Percentiles rank a stretch among this genome's conserved stretches.
Conservation (phyloP, 2,113 vertebrate genomes). For the Peromyscus leucopus region DNA sequence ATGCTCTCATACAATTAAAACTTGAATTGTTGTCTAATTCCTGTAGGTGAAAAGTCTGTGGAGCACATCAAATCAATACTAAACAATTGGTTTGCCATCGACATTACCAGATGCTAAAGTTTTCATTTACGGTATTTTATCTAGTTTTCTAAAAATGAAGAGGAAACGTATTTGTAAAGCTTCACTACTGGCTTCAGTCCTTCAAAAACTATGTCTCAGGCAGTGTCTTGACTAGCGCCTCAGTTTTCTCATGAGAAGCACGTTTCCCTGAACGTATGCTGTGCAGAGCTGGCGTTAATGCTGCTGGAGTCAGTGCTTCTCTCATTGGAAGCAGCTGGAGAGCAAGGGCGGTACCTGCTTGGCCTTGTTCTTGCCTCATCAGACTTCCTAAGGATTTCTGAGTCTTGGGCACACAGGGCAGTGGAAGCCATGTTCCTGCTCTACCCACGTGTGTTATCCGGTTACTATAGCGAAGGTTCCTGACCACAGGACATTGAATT, state of each 20-base stretch:
- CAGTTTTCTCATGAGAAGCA: not conserved
- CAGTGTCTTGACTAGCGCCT: not conserved
- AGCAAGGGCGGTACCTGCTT: not conserved
- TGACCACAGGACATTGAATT: not conserved
- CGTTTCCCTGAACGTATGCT: not conserved
- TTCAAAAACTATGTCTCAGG: slow-evolving; percentile 23
- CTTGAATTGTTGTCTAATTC: not conserved
- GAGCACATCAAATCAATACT: not conserved
- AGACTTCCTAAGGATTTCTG: slow-evolving; percentile 2
- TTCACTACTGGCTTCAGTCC: not conserved
- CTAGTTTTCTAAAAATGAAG: not conserved
- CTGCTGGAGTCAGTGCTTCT: not conserved
- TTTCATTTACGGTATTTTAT: slow-evolving; percentile 45
- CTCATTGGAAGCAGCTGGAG: slow-evolving; percentile 4
- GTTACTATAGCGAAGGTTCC: not conserved
- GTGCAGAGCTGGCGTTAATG: not conserved
- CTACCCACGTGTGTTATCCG: not conserved
- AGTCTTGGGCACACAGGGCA: not conserved
- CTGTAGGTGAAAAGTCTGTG: not conserved
- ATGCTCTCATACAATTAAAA: slow-evolving; percentile 4
- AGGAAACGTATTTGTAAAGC: not conserved
- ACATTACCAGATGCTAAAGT: not conserved
- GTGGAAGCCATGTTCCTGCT: not conserved
- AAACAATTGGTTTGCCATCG: not conserved
- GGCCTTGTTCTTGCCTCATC: not conserved